Base-by-base conservation (phyloP, 2,797 vertebrate species). In the Mormyrops attenuatus region DNA sequence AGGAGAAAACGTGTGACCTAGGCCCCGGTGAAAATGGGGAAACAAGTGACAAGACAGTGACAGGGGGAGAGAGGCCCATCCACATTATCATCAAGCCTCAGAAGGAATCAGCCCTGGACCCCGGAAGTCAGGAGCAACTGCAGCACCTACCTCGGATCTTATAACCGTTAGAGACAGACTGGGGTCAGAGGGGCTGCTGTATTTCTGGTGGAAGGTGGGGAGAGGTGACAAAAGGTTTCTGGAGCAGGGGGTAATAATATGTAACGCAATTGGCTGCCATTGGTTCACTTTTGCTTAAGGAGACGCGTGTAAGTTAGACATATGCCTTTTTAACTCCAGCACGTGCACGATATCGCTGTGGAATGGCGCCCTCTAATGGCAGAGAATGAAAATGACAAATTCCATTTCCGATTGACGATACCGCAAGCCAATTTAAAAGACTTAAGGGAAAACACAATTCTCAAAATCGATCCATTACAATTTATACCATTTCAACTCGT, bases 1-100 rank as follows among this genome's bases (percentile, higher is more conserved):
- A 87, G 26, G 73, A 90, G 60, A 66, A 41, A 89, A 20, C 26
- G 47, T 87, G 26, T 1, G 88, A 89, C 4, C 82, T 90, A 8
- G 17, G 1, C 15, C 47, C 52, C 55, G 57, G 88, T n/a, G 11
- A 89, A 8, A 34, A 3, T 20, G 20, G 26, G 41, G 22, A 47
- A 44, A n/a, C n/a, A 2, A 20, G 52, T 66, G 41, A 53, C 41
- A 88, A 88, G 57, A 41, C 38, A 85, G 44, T 30, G 30, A 49
- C 85, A 50, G 50, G 41, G 22, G n/a, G 26, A 82, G 85, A 90
- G 34, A 87, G 53, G 49, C 22, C 88, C 9, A 34, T 90, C 34
- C 82, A 84, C 66, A 66, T 84, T n/a, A 34, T 53, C 15, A 88
- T 90, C 50, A 87, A 53, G 66, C 34, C 84, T 52, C 26, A 63